Conservation (phyloP, 2,113 vertebrate genomes). For the Takifugu flavidus region DNA sequence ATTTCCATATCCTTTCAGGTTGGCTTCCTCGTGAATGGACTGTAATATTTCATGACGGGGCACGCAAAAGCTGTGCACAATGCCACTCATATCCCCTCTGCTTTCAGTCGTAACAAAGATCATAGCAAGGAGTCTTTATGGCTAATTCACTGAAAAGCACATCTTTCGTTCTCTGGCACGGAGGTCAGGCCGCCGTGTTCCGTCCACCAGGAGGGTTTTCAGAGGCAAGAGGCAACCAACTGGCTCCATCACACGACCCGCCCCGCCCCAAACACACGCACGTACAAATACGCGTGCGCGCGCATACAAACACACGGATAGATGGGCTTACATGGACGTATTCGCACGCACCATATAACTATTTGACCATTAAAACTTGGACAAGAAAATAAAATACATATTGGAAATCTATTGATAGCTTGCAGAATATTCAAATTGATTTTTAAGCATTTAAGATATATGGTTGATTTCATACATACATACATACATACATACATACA, state of each 20-base stretch:
- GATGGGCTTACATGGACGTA: too few species aligned
- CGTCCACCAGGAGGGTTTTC: conserved; percentile 74
- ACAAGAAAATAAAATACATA: too few species aligned
- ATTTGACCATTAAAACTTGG: too few species aligned
- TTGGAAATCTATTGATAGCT: too few species aligned
- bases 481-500: too few species aligned
- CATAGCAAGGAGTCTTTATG: conserved; percentile 87
- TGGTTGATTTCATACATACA: too few species aligned
- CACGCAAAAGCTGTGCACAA: conserved; percentile 87
- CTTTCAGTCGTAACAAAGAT: conserved; percentile 83
- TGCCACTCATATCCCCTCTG: conserved; percentile 82
- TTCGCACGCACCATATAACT: too few species aligned
- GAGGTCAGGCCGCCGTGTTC: conserved; percentile 89
- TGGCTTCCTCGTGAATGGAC: conserved; percentile 48
- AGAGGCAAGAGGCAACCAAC: conserved; percentile 74
- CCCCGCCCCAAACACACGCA: conserved; percentile 56
- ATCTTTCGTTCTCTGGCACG: conserved; percentile 75
- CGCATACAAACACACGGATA: too few species aligned
- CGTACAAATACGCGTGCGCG: not conserved
- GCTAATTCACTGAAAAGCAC: conserved; percentile 87
- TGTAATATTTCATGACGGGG: conserved; percentile 85
- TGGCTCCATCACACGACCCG: conserved; percentile 70
- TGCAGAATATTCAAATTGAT: too few species aligned
- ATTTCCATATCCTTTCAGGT: conserved; percentile 56
- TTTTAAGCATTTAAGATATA: too few species aligned